Evolutionary conservation across 2,113 vertebrate species (phyloP).

Genomic region (Tachuris rubrigastra): DNA sequence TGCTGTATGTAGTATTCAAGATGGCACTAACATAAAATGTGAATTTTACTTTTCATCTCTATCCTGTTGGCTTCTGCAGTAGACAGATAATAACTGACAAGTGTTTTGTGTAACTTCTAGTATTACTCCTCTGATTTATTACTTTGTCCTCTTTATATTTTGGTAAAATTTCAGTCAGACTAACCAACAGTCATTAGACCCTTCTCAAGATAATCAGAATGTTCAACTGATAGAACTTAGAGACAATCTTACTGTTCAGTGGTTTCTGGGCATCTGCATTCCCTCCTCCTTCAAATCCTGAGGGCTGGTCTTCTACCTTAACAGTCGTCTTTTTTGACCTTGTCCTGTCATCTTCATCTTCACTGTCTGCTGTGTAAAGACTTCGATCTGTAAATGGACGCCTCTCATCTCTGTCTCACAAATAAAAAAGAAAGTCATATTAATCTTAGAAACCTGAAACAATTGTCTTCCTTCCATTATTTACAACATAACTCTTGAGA

Average conservation of each 20-base stretch:
- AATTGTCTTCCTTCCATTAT: neutral
- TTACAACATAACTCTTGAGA: neutral
- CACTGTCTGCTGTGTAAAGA: slow-evolving; percentile 76
- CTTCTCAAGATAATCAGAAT: neutral
- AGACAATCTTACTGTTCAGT: slow-evolving; percentile 76
- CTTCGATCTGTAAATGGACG: slow-evolving; percentile 73
- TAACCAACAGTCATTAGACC: neutral
- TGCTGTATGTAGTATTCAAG: neutral
- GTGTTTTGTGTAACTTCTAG: neutral
- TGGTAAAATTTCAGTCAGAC: neutral
- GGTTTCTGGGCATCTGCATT: slow-evolving; percentile 71
- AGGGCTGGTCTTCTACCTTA: slow-evolving; percentile 75
- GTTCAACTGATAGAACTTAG: neutral
- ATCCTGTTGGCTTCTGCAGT: neutral
- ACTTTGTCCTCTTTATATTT: neutral
- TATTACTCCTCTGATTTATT: neutral
- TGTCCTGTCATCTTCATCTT: slow-evolving; percentile 76
- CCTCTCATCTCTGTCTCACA: slow-evolving; percentile 76
- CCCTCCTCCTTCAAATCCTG: slow-evolving; percentile 64
- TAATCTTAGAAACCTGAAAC: neutral
- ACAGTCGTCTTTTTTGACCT: slow-evolving; percentile 65
- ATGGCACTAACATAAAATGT: neutral
- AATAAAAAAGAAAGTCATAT: neutral
- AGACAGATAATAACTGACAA: neutral
- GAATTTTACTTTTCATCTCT: neutral